These are phyloP conservation scores for Pandion haliaetus DNA, from an alignment of 2,113 vertebrate species.

Conservation along the genomic window DNA sequence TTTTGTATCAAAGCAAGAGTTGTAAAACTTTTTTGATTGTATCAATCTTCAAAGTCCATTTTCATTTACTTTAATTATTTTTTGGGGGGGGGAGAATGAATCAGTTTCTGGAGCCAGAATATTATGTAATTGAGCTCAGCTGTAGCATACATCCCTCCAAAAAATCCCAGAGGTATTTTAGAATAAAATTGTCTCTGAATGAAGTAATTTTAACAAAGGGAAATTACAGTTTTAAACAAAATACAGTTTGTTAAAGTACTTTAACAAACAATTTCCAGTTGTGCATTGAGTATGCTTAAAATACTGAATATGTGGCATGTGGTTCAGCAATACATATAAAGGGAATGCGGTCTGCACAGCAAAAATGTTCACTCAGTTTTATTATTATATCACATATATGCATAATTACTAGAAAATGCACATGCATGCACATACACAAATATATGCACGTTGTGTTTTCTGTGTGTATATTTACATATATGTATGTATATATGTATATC, in stretches of 20 bases:
- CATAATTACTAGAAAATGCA: not conserved
- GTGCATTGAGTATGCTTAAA: not conserved
- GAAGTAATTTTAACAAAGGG: not conserved
- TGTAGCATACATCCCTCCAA: not conserved
- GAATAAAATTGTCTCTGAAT: not conserved
- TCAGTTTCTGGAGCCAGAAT: not conserved
- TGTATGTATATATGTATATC: too few species aligned
- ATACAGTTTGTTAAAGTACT: not conserved
- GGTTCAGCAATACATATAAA: not conserved
- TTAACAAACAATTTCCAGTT: not conserved
- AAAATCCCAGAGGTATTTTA: not conserved
- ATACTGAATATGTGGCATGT: not conserved
- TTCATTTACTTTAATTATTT: not conserved
- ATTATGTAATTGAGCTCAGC: not conserved
- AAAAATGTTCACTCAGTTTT: not conserved
- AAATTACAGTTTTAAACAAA: not conserved
- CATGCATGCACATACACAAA: not conserved
- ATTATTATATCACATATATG: not conserved
- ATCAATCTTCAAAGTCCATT: not conserved
- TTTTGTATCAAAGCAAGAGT: not conserved
- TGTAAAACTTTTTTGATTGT: not conserved
- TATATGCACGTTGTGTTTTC: rapidly evolving
- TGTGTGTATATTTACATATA: not conserved
- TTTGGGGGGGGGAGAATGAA: not conserved
- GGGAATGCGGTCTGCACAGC: not conserved